These are phyloP conservation scores for Corythornis vintsioides DNA, from an alignment of 2,113 vertebrate genomes.

Conservation along the genomic window DNA sequence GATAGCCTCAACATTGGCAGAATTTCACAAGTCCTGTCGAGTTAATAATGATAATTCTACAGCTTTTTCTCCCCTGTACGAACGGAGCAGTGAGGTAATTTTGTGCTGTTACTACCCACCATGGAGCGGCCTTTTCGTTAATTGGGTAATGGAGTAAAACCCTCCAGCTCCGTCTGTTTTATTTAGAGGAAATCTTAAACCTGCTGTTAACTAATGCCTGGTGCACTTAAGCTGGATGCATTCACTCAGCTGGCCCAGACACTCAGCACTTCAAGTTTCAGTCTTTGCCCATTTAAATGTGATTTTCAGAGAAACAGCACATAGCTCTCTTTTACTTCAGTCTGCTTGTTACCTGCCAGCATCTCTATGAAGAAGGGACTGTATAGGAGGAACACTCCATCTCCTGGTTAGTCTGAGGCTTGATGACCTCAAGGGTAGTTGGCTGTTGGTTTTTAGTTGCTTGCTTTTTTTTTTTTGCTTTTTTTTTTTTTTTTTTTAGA, in stretches of 20 bases:
- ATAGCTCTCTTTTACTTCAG: neutral
- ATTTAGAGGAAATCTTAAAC: neutral
- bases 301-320: neutral
- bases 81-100: neutral
- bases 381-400: neutral
- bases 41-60: neutral
- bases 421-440: neutral
- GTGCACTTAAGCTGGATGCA: neutral
- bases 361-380: neutral
- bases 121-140: neutral
- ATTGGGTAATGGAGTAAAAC: neutral
- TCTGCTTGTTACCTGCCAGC: neutral
- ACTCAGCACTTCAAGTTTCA: neutral
- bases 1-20: neutral
- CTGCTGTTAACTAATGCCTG: neutral
- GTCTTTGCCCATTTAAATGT: neutral
- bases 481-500: neutral
- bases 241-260: neutral
- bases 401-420: neutral
- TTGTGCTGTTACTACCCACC: neutral
- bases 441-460: no score
- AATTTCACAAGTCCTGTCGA: neutral
- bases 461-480: neutral
- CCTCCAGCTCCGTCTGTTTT: neutral
- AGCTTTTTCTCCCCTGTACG: fast-evolving